phyloP scores from a whole-genome alignment of 1,140 invertebrate species.

The Meloidogyne floridensis region DNA sequence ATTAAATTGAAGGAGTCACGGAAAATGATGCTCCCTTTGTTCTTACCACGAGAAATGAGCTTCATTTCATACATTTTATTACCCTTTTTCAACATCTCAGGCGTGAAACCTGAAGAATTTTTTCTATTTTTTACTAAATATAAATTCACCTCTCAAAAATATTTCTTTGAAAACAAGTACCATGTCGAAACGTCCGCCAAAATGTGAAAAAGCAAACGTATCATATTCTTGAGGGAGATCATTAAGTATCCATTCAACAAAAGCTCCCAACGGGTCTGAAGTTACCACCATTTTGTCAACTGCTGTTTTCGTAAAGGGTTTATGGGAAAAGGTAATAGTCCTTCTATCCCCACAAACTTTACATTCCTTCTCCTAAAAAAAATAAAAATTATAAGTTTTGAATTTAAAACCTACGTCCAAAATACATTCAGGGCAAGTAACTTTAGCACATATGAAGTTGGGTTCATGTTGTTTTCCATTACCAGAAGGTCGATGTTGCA shows the following conservation, averaged over 20 bases:
- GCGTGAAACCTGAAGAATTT: neutral
- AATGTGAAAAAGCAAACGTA: neutral
- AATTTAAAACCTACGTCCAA: too few species aligned
- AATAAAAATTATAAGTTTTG: too few species aligned
- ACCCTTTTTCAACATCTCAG: neutral
- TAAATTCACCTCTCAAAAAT: neutral
- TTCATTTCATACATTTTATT: neutral
- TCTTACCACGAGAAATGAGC: too few species aligned
- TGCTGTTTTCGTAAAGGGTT: neutral
- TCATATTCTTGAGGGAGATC: neutral
- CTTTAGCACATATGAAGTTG: too few species aligned
- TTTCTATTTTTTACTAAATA: too few species aligned
- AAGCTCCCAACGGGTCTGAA: neutral
- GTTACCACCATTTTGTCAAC: neutral
- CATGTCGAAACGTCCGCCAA: neutral
- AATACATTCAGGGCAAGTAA: too few species aligned
- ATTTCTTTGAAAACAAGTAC: neutral
- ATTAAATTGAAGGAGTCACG: constrained; percentile 4
- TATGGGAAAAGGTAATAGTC: neutral
- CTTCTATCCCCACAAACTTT: neutral
- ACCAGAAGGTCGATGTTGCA: too few species aligned
- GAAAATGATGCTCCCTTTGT: neutral
- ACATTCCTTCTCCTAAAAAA: neutral
- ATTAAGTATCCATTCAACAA: neutral
- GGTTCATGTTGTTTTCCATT: too few species aligned